Conservation (phyloP, 2,113 vertebrate species). For the Hypanus sabinus region DNA sequence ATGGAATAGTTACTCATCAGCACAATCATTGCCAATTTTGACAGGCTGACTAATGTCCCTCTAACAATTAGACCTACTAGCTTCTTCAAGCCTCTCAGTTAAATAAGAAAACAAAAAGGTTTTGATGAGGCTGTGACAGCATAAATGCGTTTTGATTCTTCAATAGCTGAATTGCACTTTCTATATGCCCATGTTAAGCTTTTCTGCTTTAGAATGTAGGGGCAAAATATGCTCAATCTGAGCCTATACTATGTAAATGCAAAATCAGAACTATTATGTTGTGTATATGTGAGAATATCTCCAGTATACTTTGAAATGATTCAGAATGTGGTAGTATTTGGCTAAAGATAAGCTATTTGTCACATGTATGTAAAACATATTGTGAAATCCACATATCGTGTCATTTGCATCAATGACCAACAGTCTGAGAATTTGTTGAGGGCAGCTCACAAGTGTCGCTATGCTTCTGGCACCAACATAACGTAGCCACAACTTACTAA, state of each 20-base stretch:
- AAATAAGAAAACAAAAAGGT: neutral
- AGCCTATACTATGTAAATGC: neutral
- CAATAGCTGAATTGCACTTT: neutral
- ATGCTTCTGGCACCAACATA: too few relatives aligned
- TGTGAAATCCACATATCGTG: too few relatives aligned
- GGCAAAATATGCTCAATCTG: too few relatives aligned
- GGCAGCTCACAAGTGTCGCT: too few relatives aligned
- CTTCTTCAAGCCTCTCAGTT: neutral
- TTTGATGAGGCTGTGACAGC: neutral
- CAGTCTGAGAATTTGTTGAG: too few relatives aligned
- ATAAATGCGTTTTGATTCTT: neutral
- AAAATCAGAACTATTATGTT: neutral
- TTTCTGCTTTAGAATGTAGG: neutral
- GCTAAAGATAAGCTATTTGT: too few relatives aligned
- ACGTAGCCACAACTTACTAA: too few relatives aligned
- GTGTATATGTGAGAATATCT: neutral
- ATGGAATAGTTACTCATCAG: neutral
- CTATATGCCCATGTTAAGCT: neutral
- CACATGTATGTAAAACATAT: too few relatives aligned
- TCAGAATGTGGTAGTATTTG: neutral
- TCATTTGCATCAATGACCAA: too few relatives aligned
- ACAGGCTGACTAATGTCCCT: neutral
- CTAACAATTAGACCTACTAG: neutral
- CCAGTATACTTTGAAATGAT: neutral
- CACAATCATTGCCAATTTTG: neutral